Evolutionary conservation across 1,140 invertebrate genomes (phyloP).

Genomic region (Oryctes rhinoceros): DNA sequence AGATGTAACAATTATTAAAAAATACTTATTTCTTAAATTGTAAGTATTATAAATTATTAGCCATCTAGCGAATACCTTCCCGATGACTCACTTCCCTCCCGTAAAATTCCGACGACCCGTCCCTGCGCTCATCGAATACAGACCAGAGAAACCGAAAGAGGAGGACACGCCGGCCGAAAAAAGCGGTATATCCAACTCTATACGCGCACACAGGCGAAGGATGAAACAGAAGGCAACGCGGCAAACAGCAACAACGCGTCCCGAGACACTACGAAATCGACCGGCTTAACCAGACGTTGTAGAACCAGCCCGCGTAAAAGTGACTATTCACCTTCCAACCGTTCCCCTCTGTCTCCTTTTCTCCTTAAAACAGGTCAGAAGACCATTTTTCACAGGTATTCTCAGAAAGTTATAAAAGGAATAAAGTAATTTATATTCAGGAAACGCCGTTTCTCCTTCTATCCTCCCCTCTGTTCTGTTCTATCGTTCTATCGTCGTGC

Average conservation of each 20-base stretch:
- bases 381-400: conserved; percentile 44
- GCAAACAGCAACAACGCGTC: background rate
- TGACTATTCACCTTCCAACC: conserved; percentile 36
- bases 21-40: too few relatives aligned
- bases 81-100: too few relatives aligned
- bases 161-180: background rate
- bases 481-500: background rate
- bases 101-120: background rate
- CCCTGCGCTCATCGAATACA: background rate
- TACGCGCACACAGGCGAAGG: background rate
- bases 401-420: conserved; percentile 41
- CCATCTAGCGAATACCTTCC: too few relatives aligned
- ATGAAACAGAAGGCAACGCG: too few relatives aligned
- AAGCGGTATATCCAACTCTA: background rate
- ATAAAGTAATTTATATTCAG: conserved; percentile 43
- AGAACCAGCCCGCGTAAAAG: conserved; percentile 38
- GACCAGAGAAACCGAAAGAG: background rate
- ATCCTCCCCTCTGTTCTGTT: conserved; percentile 11
- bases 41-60: too few relatives aligned
- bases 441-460: conserved; percentile 33
- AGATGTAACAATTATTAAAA: too few relatives aligned
- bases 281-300: background rate
- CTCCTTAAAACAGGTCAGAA: conserved; percentile 39
- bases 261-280: background rate
- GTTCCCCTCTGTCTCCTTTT: background rate